Base-by-base conservation (phyloP, 2,888 invertebrate species). In the Rosalia funebris region DNA sequence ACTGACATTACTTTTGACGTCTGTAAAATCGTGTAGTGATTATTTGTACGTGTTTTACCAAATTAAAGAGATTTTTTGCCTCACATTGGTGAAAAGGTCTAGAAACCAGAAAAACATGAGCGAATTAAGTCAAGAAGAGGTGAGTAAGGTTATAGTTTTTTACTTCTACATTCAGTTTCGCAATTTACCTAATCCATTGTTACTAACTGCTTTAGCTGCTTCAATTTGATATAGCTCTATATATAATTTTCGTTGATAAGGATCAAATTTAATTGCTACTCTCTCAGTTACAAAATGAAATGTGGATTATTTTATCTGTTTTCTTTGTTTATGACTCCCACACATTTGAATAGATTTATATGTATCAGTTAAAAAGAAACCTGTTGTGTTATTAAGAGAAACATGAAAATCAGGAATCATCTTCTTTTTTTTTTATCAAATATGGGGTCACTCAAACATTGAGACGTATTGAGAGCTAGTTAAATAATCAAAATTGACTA, bases 71-170 rank as follows among this genome's bases (percentile, higher is more conserved):
- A 60, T 50, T 55, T 57, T 57, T 53, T 52, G 54, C 42, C 25
- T n/a, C 41, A 46, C 54, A 46, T 19, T 20, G 42, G 36, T 32
- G 16, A 50, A 25, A 34, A 41, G 41, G 52, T 32, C 39, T 34
- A 36, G 62, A 62, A 66, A 54, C 41, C 14, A 15, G 48, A 39
- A 56, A 66, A 79, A 74, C 63, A 92, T 92, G 92, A 91, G 91
- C 84, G 93, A 94, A 86, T 84, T 94, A 74, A 91, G 90, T 79
- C 92, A 91, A 82, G 94, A 94, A 83, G 94, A 94, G 90, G 94
- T 92, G 84, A 88, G 89, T 84, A 60, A 79, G 81, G 80, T 80
- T 79, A 32, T 37, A 44, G 12, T 20, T 52, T 37, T n/a, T 39
- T 15, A 14, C 12, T 2, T 50, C 39, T 50, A 4, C 20, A 11